These are phyloP conservation scores for Tuta absoluta DNA, from an alignment of 2,888 invertebrate species.

Conservation along the genomic window DNA sequence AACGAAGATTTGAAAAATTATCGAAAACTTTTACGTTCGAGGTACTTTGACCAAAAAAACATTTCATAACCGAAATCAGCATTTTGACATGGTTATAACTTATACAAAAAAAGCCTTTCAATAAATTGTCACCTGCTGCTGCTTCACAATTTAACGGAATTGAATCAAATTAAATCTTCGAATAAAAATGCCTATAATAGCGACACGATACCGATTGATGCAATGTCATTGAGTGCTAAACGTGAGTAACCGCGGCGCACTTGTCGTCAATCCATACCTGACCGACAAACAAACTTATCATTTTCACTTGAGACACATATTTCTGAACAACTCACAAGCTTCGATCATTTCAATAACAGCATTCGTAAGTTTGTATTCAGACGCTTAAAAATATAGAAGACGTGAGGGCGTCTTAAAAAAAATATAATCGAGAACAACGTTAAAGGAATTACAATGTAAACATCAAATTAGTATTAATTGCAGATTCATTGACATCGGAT, in stretches of 20 bases:
- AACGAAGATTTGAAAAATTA: too few relatives aligned
- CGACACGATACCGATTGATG: slow-evolving; percentile 72
- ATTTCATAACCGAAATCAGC: neutral
- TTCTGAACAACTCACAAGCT: slow-evolving; percentile 33
- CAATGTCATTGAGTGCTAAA: slow-evolving; percentile 77
- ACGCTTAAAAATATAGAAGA: slow-evolving; percentile 61
- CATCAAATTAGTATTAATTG: slow-evolving; percentile 77
- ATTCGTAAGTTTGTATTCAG: slow-evolving; percentile 45
- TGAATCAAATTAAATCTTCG: slow-evolving; percentile 64
- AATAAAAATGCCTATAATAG: slow-evolving; percentile 75
- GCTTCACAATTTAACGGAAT: slow-evolving; percentile 54
- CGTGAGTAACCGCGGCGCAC: slow-evolving; percentile 71
- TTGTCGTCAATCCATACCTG: slow-evolving; percentile 59
- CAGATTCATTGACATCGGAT: slow-evolving; percentile 70
- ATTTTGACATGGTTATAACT: neutral
- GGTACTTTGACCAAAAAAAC: neutral
- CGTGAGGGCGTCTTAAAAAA: slow-evolving; percentile 56
- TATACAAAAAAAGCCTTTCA: slow-evolving; percentile 23
- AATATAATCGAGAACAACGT: slow-evolving; percentile 62
- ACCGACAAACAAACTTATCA: slow-evolving; percentile 44
- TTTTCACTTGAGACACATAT: slow-evolving; percentile 36
- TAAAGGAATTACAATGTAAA: slow-evolving; percentile 73
- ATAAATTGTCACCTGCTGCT: slow-evolving; percentile 57
- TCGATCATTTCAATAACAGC: slow-evolving; percentile 45
- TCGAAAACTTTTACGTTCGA: neutral